Percentiles rank a stretch among this genome's conserved stretches.
These are phyloP conservation scores for Bergia sp. DNA, from an alignment of 92 coral and sea anemone species.

Conservation along the genomic window DNA sequence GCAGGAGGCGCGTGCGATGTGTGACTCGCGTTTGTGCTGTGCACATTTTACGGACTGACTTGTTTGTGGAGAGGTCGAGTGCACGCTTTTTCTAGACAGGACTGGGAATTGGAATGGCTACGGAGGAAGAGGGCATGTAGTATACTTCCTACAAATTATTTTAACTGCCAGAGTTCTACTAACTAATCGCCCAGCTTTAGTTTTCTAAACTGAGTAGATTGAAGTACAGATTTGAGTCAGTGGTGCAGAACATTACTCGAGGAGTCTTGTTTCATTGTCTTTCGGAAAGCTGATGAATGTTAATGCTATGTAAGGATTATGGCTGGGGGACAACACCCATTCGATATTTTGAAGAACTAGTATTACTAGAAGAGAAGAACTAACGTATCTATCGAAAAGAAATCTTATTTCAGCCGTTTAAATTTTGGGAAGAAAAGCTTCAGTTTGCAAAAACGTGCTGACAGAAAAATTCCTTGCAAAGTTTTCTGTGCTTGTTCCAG, in stretches of 20 bases:
- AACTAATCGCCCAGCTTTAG: background rate
- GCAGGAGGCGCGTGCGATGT: conserved; percentile 15
- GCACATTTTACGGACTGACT: conserved; percentile 23
- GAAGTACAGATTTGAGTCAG: background rate
- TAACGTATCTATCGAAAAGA: background rate
- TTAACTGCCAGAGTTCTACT: background rate
- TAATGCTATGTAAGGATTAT: background rate
- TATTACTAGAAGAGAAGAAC: background rate
- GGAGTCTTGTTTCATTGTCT: background rate
- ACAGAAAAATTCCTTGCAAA: background rate
- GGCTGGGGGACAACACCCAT: conserved; percentile 5
- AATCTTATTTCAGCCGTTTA: background rate
- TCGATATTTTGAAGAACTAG: background rate
- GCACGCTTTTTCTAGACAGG: background rate
- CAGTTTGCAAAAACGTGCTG: background rate
- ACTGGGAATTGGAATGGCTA: conserved; percentile 33
- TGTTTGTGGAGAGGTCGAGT: conserved; percentile 24
- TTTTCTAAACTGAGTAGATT: background rate
- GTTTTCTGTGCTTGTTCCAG: background rate
- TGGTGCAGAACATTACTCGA: conserved; percentile 15
- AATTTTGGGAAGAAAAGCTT: background rate
- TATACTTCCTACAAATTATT: background rate
- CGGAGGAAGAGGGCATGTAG: conserved; percentile 48
- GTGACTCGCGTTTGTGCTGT: conserved; percentile 14
- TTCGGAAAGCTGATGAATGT: background rate